A percentile compares a stretch with the other conserved stretches of the same genome.
Conservation (phyloP, 2,888 invertebrate genomes). For the Alentia gelatinosa region DNA sequence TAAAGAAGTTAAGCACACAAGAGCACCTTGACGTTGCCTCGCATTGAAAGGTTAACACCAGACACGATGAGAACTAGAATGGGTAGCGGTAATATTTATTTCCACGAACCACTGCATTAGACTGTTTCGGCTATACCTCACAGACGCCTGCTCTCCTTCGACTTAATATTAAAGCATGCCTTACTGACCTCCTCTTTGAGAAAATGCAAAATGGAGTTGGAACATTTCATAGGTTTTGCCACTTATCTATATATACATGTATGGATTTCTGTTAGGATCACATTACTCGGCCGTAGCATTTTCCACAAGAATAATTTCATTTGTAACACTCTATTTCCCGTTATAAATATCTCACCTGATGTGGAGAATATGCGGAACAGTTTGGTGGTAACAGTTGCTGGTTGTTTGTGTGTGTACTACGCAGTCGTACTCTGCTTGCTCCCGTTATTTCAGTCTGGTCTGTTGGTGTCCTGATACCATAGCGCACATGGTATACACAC, state of each 20-base stretch:
- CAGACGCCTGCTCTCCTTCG: too few species aligned
- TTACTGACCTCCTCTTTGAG: too few species aligned
- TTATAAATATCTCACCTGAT: background rate
- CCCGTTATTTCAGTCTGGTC: background rate
- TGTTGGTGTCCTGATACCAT: background rate
- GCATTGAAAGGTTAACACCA: too few species aligned
- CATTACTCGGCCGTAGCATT: background rate
- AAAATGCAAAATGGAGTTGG: too few species aligned
- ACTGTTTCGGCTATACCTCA: too few species aligned
- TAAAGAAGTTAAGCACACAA: too few species aligned
- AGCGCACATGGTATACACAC: background rate
- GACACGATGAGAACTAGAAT: too few species aligned
- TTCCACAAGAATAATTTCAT: background rate
- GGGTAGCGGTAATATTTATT: too few species aligned
- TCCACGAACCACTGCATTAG: too few species aligned
- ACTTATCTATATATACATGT: background rate
- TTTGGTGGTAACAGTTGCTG: background rate
- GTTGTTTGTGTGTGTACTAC: background rate
- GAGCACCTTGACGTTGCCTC: too few species aligned
- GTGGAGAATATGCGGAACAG: background rate
- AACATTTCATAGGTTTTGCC: background rate
- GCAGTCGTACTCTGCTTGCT: background rate
- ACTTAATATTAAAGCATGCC: too few species aligned
- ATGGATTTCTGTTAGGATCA: background rate
- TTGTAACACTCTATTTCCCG: background rate